phyloP scores from a whole-genome alignment of 2,888 invertebrate species.

The Anthophora plumipes region DNA sequence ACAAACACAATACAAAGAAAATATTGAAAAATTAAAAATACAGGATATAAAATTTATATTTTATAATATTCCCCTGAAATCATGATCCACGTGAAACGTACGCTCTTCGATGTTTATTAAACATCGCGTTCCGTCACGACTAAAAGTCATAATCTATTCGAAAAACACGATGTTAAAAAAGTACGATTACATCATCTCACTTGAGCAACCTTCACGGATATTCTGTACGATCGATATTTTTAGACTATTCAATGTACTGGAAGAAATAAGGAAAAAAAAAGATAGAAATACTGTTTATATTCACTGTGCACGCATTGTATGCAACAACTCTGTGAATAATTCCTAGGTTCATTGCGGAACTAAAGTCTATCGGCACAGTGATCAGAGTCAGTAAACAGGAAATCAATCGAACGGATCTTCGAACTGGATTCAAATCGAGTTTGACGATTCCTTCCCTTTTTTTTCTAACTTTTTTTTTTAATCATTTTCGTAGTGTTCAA shows the following conservation, averaged over 20 bases:
- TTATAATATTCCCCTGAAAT: not conserved
- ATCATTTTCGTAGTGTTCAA: slow-evolving; percentile 32
- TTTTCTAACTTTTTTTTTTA: not conserved
- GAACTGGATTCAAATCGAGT: slow-evolving; percentile 28
- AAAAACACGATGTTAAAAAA: slow-evolving; percentile 39
- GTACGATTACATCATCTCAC: slow-evolving; percentile 54
- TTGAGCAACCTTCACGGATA: slow-evolving; percentile 30
- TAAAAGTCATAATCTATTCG: slow-evolving; percentile 33
- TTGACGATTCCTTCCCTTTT: slow-evolving; percentile 20
- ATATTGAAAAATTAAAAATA: too few relatives aligned
- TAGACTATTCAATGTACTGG: slow-evolving; percentile 23
- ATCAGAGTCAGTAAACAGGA: slow-evolving; percentile 17
- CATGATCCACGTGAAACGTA: not conserved
- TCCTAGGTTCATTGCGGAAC: slow-evolving; percentile 42
- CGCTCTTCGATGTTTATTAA: slow-evolving; percentile 6
- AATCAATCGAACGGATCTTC: slow-evolving; percentile 37
- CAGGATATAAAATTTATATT: too few relatives aligned
- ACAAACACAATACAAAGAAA: not conserved
- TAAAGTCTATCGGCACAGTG: slow-evolving; percentile 43
- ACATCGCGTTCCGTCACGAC: not conserved
- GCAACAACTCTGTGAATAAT: slow-evolving; percentile 61
- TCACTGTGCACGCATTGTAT: slow-evolving; percentile 65
- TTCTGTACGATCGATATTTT: slow-evolving; percentile 49
- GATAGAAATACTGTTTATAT: slow-evolving; percentile 42
- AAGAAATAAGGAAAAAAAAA: not conserved